phyloP scores from a whole-genome alignment of 2,113 vertebrate genomes.

The Onychostruthus taczanowskii region DNA sequence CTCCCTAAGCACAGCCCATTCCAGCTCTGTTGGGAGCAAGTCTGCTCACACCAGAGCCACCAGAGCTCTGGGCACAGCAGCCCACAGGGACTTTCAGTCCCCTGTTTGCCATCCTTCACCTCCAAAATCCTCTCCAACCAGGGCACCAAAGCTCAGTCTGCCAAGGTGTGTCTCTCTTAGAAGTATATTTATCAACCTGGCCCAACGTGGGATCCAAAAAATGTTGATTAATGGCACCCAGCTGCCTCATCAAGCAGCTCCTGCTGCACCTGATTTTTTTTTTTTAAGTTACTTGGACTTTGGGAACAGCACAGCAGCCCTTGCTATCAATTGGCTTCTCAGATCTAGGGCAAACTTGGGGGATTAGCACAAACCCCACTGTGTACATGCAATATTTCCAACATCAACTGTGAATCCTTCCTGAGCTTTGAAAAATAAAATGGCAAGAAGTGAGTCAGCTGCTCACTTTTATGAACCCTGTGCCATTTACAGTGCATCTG shows the following conservation, averaged over 20 bases:
- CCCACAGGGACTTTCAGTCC: background rate
- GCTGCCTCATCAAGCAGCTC: background rate
- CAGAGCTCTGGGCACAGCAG: background rate
- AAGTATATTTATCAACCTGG: background rate
- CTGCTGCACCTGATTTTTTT: background rate
- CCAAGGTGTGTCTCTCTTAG: fast-evolving
- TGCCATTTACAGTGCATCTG: background rate
- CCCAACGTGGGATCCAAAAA: background rate
- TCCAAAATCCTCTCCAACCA: background rate
- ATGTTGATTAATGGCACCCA: background rate
- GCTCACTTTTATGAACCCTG: background rate
- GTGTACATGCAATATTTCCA: fast-evolving
- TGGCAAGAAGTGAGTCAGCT: background rate
- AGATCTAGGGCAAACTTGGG: background rate
- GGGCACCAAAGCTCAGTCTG: background rate
- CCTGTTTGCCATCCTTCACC: background rate
- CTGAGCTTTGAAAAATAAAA: background rate
- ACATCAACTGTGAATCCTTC: background rate
- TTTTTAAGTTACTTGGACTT: background rate
- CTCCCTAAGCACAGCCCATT: background rate
- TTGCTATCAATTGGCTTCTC: background rate
- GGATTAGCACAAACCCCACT: background rate
- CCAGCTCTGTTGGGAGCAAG: background rate
- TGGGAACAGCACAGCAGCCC: background rate
- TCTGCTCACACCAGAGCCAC: background rate